Evolutionary conservation across 2,888 invertebrate genomes (phyloP).

Genomic region (Brachyptera risi): DNA sequence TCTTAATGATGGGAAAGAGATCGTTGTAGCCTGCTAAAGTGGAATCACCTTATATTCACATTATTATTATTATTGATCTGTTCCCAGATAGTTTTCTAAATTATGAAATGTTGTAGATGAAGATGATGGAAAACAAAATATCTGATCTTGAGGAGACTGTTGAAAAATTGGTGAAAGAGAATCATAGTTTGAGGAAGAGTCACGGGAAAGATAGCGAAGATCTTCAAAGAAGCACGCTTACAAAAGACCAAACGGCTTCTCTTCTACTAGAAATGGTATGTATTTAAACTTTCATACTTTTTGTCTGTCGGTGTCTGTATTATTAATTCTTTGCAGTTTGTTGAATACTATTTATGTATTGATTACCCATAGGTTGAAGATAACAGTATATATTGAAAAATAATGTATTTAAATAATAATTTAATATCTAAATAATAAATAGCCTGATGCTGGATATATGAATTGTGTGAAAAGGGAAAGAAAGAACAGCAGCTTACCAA

Average conservation of each 20-base stretch:
- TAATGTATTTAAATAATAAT: too few species aligned
- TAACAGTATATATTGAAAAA: too few species aligned
- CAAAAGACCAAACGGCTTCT: slow-evolving; percentile 62
- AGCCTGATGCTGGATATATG: too few species aligned
- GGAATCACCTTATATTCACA: too few species aligned
- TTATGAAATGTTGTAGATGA: neutral
- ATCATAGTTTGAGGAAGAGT: slow-evolving; percentile 40
- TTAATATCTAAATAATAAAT: too few species aligned
- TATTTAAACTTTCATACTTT: too few species aligned
- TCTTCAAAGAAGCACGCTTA: slow-evolving; percentile 54
- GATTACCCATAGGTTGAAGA: too few species aligned
- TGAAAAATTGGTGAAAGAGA: slow-evolving; percentile 42
- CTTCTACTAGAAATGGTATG: slow-evolving; percentile 62
- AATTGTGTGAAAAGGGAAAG: too few species aligned
- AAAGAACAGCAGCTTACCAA: too few species aligned
- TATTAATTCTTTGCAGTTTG: neutral
- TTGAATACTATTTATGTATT: too few species aligned
- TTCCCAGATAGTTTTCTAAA: neutral
- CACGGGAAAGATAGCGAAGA: slow-evolving; percentile 44
- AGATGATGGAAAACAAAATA: slow-evolving; percentile 32
- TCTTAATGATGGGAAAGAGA: neutral
- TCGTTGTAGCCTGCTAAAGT: neutral
- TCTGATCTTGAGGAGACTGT: slow-evolving; percentile 41
- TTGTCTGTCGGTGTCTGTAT: too few species aligned
- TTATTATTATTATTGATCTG: too few species aligned